These are phyloP conservation scores for Sipha flava DNA, from an alignment of 1,140 invertebrate species.

Conservation along the genomic window DNA sequence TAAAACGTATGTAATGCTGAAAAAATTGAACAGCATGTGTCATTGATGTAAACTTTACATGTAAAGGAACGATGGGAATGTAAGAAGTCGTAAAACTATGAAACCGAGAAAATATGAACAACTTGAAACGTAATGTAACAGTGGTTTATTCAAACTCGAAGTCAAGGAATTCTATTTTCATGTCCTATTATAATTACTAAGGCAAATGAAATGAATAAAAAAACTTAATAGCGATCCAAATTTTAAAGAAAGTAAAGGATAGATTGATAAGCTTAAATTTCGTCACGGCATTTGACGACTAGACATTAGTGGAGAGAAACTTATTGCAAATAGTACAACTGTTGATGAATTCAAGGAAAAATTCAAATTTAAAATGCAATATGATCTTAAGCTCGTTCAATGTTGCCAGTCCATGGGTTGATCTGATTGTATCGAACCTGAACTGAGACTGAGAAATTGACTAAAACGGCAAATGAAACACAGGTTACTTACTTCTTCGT, in stretches of 20 bases:
- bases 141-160: not conserved
- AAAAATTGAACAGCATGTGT: not conserved
- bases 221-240: not conserved
- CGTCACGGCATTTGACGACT: constrained; percentile 34
- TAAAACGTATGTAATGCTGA: no score
- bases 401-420: no score
- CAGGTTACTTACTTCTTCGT: not conserved
- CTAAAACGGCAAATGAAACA: not conserved
- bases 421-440: no score
- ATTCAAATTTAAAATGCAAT: constrained; percentile 11
- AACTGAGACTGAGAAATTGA: no score
- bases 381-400: not conserved
- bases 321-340: constrained; percentile 29
- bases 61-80: not conserved
- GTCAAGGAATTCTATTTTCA: not conserved
- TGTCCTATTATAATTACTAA: not conserved
- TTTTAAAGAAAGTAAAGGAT: constrained; percentile 42
- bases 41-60: no score
- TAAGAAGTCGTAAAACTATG: not conserved
- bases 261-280: constrained; percentile 38
- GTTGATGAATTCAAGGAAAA: constrained; percentile 17
- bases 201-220: not conserved
- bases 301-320: constrained; percentile 34
- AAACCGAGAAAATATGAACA: not conserved
- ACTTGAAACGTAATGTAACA: not conserved